Conservation (phyloP, 2,888 invertebrate genomes). For the Eupithecia inturbata region DNA sequence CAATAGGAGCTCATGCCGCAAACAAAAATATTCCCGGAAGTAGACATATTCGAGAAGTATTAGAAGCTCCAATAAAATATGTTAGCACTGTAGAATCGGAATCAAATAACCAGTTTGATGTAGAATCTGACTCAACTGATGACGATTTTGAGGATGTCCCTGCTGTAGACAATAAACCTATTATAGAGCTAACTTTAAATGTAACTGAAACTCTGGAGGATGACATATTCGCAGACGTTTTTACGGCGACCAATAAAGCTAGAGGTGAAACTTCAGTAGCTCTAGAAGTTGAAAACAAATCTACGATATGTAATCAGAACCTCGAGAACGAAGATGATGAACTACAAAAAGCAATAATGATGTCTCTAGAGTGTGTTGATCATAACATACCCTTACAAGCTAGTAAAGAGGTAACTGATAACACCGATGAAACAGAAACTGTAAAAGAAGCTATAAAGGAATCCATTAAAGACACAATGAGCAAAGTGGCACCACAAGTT, state of each 20-base stretch:
- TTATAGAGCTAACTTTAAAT: constrained; percentile 76
- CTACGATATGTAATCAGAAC: not conserved
- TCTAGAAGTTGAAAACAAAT: constrained; percentile 10
- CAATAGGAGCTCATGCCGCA: not conserved
- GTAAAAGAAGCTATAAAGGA: constrained; percentile 9
- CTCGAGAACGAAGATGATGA: constrained; percentile 35
- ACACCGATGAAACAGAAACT: constrained; percentile 8
- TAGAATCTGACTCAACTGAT: constrained; percentile 62
- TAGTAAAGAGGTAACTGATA: not conserved
- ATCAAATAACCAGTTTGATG: constrained; percentile 30
- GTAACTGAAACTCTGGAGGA: constrained; percentile 68
- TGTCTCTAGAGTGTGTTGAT: constrained; percentile 41
- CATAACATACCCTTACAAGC: constrained; percentile 15
- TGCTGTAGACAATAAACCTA: constrained; percentile 57
- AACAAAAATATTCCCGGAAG: not conserved
- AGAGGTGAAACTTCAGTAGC: constrained; percentile 26
- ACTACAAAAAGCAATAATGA: constrained; percentile 43
- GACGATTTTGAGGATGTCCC: constrained; percentile 83
- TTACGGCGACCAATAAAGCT: constrained; percentile 54
- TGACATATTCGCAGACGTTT: constrained; percentile 90
- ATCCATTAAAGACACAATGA: not conserved
- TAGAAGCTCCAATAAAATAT: not conserved
- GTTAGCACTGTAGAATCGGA: constrained; percentile 6
- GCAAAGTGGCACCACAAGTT: constrained; percentile 14
- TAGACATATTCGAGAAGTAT: not conserved